Percentiles rank a stretch among this genome's conserved stretches.
Conservation (phyloP, 2,797 vertebrate species). For the Coendou prehensilis region DNA sequence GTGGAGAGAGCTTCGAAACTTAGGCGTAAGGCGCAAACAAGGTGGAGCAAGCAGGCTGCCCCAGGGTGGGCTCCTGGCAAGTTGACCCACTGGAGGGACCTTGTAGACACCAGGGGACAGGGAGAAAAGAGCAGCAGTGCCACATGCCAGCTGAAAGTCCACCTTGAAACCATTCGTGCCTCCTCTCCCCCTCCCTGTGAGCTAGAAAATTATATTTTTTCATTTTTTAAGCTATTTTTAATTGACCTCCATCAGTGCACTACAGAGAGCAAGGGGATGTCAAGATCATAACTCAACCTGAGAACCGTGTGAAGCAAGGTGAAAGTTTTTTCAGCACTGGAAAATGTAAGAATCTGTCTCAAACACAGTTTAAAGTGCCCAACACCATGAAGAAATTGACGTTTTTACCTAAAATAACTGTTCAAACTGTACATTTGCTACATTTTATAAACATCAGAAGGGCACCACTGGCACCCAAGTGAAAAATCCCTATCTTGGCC, state of each 20-base stretch:
- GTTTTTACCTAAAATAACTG: constrained; percentile 57
- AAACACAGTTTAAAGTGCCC: constrained; percentile 48
- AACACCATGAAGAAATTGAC: constrained; percentile 40
- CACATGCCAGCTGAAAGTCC: background rate
- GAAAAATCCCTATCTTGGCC: constrained; percentile 76
- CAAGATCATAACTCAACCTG: constrained; percentile 60
- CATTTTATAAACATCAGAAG: constrained; percentile 70
- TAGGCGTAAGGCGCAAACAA: background rate
- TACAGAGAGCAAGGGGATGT: constrained; percentile 24
- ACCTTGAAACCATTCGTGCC: background rate
- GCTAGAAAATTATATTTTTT: constrained; percentile 32
- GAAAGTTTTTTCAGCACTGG: constrained; percentile 34
- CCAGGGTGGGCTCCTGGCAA: background rate
- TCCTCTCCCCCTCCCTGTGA: background rate
- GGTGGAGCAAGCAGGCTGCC: no score
- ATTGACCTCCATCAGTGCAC: constrained; percentile 14
- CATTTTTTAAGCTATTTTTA: constrained; percentile 9
- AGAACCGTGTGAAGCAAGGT: constrained; percentile 69
- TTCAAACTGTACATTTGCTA: constrained; percentile 72
- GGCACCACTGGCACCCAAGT: constrained; percentile 82
- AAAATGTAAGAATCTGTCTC: constrained; percentile 72
- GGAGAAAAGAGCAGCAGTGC: background rate
- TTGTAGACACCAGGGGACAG: background rate
- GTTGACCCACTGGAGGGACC: background rate
- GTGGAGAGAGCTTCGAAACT: background rate